These are phyloP conservation scores for Tychaedon coryphoeus DNA, from an alignment of 2,113 vertebrate species.

Conservation along the genomic window DNA sequence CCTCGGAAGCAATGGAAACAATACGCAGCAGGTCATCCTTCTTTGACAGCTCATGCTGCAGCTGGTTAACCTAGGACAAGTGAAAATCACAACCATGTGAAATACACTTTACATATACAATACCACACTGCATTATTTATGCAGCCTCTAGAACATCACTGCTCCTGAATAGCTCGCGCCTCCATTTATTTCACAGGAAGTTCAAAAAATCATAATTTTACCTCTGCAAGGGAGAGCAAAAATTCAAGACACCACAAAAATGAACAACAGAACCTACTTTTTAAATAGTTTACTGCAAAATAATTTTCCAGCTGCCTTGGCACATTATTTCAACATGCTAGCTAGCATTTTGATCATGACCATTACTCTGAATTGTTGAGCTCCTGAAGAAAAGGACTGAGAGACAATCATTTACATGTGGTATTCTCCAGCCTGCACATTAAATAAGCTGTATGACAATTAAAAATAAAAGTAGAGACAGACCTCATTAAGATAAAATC, in stretches of 20 bases:
- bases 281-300: not conserved
- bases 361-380: not conserved
- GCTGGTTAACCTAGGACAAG: slow-evolving; percentile 87
- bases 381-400: not conserved
- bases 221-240: not conserved
- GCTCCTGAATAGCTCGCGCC: not conserved
- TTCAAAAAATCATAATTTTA: not conserved
- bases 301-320: not conserved
- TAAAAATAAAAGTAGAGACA: not conserved
- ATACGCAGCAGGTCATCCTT: slow-evolving; percentile 94
- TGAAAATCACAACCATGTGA: not conserved
- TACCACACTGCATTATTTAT: not conserved
- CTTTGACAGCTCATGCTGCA: slow-evolving; percentile 92
- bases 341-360: not conserved
- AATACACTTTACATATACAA: not conserved
- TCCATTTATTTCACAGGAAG: not conserved
- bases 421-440: not conserved
- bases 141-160: not conserved
- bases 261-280: not conserved
- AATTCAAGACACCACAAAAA: not conserved
- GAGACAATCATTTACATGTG: not conserved
- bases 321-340: not conserved
- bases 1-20: slow-evolving; percentile 91
- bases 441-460: not conserved
- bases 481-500: not conserved